phyloP scores from a whole-genome alignment of 30 jellyfish, hydroid and myxozoan species.

The Hydractinia echinata region DNA sequence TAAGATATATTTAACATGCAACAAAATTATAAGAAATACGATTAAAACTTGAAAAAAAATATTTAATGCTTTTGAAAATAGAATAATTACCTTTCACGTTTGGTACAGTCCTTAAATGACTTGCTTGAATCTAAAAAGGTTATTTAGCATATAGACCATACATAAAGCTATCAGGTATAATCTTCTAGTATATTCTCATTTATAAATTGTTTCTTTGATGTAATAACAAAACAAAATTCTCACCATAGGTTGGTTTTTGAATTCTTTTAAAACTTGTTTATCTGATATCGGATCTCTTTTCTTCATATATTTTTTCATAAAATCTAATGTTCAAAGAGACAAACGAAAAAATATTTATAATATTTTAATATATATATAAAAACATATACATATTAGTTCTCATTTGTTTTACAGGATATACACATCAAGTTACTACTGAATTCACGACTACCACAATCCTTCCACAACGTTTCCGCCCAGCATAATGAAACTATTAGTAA shows the following conservation, averaged over 20 bases:
- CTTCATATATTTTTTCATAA: too few relatives aligned
- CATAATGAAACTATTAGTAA: not conserved
- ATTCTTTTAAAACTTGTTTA: too few relatives aligned
- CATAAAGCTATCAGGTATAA: too few relatives aligned
- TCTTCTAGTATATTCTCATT: not conserved
- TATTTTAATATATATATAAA: not conserved
- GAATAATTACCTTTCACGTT: constrained; percentile 1
- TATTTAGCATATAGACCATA: not conserved
- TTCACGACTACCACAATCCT: not conserved
- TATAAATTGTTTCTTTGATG: not conserved
- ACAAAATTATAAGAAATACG: too few relatives aligned
- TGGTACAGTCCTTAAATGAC: not conserved
- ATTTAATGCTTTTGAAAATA: not conserved
- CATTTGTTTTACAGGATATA: not conserved
- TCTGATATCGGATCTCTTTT: too few relatives aligned
- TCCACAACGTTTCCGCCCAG: not conserved
- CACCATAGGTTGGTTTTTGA: too few relatives aligned
- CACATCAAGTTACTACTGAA: not conserved
- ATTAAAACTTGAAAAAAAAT: too few relatives aligned
- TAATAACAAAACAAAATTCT: not conserved
- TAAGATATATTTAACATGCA: too few relatives aligned
- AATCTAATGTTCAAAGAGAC: not conserved
- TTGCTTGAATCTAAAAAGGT: not conserved
- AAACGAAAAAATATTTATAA: not conserved
- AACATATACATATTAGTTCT: not conserved